A percentile compares a stretch with the other conserved stretches of the same genome.
Evolutionary conservation across 2,888 invertebrate species (phyloP).

Genomic region (Norana najaformis): DNA sequence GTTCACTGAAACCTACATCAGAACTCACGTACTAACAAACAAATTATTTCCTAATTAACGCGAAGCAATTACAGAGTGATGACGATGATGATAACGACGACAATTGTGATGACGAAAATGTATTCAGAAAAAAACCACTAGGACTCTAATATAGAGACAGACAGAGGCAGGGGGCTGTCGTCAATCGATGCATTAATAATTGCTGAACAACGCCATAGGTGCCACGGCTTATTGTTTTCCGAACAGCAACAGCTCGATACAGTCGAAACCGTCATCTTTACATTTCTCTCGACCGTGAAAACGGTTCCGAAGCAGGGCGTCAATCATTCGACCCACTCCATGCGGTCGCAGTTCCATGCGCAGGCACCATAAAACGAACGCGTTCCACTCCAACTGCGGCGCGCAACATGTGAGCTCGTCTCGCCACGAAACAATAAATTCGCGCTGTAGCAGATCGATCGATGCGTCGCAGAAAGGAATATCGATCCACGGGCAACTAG

Average conservation of each 20-base stretch:
- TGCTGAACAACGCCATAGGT: not conserved
- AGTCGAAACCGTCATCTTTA: constrained; percentile 1
- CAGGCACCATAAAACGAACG: not conserved
- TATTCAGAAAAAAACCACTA: not conserved
- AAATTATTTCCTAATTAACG: not conserved
- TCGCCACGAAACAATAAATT: not conserved
- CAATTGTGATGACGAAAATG: not conserved
- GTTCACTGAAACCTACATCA: not conserved
- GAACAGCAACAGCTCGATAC: constrained; percentile 8
- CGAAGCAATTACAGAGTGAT: not conserved
- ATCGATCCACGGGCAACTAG: constrained; percentile 13
- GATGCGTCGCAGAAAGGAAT: not conserved
- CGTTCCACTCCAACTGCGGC: not conserved
- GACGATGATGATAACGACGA: not conserved
- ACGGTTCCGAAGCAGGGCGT: not conserved
- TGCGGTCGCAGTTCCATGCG: too few species aligned
- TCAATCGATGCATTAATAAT: constrained; percentile 13
- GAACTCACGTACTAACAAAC: not conserved
- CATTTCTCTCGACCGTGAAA: not conserved
- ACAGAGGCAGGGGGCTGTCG: not conserved
- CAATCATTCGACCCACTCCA: not conserved
- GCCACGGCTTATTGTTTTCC: not conserved
- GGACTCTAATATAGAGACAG: not conserved
- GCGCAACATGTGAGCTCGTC: not conserved
- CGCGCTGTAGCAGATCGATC: constrained; percentile 13